Base-by-base conservation (phyloP, 2,888 invertebrate species). In the Leptopilina drosophilae region DNA sequence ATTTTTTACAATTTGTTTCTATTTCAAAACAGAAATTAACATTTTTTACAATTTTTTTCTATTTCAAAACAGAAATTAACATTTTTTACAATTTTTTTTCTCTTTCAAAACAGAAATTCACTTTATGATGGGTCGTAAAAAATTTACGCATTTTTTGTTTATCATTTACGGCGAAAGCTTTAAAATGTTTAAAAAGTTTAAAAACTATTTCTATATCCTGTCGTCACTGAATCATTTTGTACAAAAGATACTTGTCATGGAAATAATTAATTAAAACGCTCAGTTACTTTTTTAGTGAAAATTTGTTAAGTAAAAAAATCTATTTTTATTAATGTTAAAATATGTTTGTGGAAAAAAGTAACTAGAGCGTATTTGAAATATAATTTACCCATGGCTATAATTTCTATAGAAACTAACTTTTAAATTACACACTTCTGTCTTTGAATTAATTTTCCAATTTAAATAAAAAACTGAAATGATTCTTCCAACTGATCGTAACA, bases 191-290 rank as follows among this genome's bases (percentile, higher is more conserved):
- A 73, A 12, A 26, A 53, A n/a, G 7, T n/a, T 5, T 33, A 53
- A n/a, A 33, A 53, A 69, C 11, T 26, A 56, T 73, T 73, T 56
- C n/a, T 56, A 56, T 62, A 69, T 49, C 64, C 33, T 73, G 33
- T 66, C n/a, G 66, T 42, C 42, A 66, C 33, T 73, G 49, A 69
- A 56, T 73, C 73, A 73, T 56, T 73, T n/a, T 53, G 8, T 14
- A 53, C n/a, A 73, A 73, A 56, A 53, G 12, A 53, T 69, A 49
- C 33, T 42, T 42, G 67, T 67, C 33, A 46, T 42, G 33, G n/a
- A 15, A 56, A 33, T 33, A 73, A 33, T 33, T 33, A 20, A 33
- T 53, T 9, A 73, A 73, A 33, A 56, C 6, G 12, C 40, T 42
- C 46, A n/a, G 40, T 11, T 9, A 64, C 14, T 76, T 40, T 62